Base-by-base conservation (phyloP, 2,113 vertebrate genomes). In the Corythaeola cristata region DNA sequence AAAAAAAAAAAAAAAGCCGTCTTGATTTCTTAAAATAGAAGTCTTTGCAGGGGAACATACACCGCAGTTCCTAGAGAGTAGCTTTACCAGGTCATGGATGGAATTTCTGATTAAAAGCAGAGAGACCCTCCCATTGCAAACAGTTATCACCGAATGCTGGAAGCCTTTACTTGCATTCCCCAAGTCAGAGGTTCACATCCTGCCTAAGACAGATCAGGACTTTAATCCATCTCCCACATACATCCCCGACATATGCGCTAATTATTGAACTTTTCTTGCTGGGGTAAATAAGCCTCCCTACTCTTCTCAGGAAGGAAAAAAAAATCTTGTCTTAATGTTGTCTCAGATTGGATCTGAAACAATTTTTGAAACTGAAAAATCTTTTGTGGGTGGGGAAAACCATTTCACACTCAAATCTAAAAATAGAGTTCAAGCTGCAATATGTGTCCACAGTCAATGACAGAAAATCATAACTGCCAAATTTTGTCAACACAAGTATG, bases 351-450 rank as follows among this genome's bases (percentile, higher is more conserved):
- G 73, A 86, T 86, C 64, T 11, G 47, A 52, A 90, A 90, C 23
- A 35, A 24, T 86, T 90, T 94, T 59, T 89, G 76, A 97, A 97
- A 95, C 72, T 72, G 89, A 92, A 92, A 96, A 90, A 47, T 11
- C 13, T 78, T 74, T 56, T 2, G 20, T 87, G 77, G 69, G 47
- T 72, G 86, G 64, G 73, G 80, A 30, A 90, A 96, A 85, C 55
- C 26, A 78, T 87, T 95, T 95, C 52, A 71, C 56, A 78, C 32
- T 2, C 52, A 37, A 59, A 14, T 93, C 58, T 87, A 58, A 33
- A 33, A 33, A 33, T 20, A 92, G 83, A 93, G 41, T 66, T 86
- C 47, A 95, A 87, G 33, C 39, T 87, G 47, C 66, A 94, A 39
- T 90, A 63, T 27, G 12, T 60, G 53, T 72, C 86, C 73, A 75